A percentile compares a stretch with the other conserved stretches of the same genome.
phyloP scores from a whole-genome alignment of 2,797 vertebrate genomes.

The Synanceia verrucosa region DNA sequence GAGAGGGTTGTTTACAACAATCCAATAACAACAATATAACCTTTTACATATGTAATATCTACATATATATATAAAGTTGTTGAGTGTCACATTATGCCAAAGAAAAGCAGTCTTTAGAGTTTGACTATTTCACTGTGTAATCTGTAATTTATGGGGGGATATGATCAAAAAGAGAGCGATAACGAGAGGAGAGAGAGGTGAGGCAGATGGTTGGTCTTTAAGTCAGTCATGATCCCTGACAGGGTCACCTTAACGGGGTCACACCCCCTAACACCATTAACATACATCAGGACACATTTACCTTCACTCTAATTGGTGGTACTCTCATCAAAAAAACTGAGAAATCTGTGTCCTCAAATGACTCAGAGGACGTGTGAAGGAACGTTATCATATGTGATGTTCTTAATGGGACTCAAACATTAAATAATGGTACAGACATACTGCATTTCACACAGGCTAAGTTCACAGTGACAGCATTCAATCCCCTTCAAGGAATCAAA shows the following conservation, averaged over 20 bases:
- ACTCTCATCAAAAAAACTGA: not conserved
- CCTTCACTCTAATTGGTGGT: not conserved
- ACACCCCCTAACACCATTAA: conserved; percentile 54
- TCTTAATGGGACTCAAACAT: not conserved
- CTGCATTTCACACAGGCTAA: not conserved
- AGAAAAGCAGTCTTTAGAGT: not conserved
- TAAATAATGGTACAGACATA: not conserved
- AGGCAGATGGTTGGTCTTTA: conserved; percentile 69
- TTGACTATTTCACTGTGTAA: fast-evolving
- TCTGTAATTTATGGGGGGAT: not conserved
- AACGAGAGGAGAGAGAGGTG: not conserved
- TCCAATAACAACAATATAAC: not conserved
- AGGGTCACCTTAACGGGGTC: conserved; percentile 47
- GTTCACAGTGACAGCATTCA: not conserved
- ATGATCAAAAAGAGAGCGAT: not conserved
- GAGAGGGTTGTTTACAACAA: not conserved
- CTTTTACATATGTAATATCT: no score
- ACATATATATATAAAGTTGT: not conserved
- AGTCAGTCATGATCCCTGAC: conserved; percentile 64
- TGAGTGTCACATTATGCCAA: not conserved
- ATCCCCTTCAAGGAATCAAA: not conserved
- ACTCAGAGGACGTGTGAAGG: not conserved
- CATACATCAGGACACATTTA: not conserved
- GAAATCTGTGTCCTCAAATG: not conserved
- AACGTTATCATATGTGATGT: not conserved